These are phyloP conservation scores for Turritopsis rubra DNA, from an alignment of 30 jellyfish, hydroid and myxozoan genomes.

Conservation along the genomic window DNA sequence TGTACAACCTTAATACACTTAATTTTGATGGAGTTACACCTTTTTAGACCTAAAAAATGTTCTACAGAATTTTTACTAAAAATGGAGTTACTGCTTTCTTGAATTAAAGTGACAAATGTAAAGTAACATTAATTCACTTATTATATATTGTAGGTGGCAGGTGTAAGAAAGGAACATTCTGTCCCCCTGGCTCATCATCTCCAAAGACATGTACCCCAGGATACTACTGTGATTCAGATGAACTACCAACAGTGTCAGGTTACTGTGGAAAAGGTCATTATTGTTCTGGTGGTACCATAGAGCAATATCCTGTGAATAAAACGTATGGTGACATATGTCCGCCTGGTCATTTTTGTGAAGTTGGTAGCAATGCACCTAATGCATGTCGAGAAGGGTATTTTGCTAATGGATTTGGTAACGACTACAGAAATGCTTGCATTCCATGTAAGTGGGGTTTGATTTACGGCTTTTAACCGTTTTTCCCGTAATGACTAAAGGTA, in stretches of 20 bases:
- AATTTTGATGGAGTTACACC: no score
- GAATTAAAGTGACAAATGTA: no score
- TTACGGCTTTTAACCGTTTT: no score
- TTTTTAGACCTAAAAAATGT: no score
- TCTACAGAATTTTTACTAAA: no score
- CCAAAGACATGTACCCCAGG: slow-evolving; percentile 87
- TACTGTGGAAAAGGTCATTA: slow-evolving; percentile 76
- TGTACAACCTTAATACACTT: no score
- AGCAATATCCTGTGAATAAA: slow-evolving; percentile 75
- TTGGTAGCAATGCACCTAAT: slow-evolving; percentile 75
- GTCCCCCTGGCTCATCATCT: slow-evolving; percentile 80
- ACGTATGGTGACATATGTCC: slow-evolving; percentile 95
- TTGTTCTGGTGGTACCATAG: slow-evolving; percentile 89
- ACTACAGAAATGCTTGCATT: slow-evolving; percentile 71
- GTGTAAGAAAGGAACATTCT: slow-evolving; percentile 80
- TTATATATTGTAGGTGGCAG: slow-evolving; percentile 86
- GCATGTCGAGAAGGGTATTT: slow-evolving; percentile 88
- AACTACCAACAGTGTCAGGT: slow-evolving; percentile 55
- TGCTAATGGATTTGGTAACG: slow-evolving; percentile 95
- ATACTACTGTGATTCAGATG: slow-evolving; percentile 60
- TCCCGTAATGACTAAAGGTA: not conserved
- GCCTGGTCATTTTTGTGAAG: slow-evolving; percentile 89
- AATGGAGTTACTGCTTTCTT: no score
- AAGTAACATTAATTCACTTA: no score
- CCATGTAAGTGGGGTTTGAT: slow-evolving; percentile 51